These are phyloP conservation scores for Neogobius melanostomus DNA, from an alignment of 2,113 vertebrate genomes.

Conservation along the genomic window DNA sequence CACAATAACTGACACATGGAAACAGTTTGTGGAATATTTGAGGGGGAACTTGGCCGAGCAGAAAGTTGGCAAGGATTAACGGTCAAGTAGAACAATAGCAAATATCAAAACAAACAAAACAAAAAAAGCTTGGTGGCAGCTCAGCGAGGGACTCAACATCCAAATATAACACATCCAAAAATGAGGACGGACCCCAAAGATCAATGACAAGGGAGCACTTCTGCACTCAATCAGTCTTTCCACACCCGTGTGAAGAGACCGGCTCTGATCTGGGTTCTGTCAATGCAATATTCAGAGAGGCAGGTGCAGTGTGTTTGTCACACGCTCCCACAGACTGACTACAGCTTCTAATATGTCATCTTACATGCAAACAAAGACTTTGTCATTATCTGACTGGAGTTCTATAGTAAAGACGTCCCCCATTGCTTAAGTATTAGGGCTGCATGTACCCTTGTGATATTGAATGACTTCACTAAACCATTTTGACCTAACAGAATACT, in stretches of 20 bases:
- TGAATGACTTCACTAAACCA: no score
- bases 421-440: no score
- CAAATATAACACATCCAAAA: conserved; percentile 71
- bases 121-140: conserved; percentile 33
- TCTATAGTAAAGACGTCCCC: neutral
- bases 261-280: conserved; percentile 54
- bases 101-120: conserved; percentile 37
- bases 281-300: conserved; percentile 33
- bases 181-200: conserved; percentile 51
- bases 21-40: neutral
- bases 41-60: neutral
- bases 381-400: neutral
- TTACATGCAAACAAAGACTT: neutral
- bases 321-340: conserved; percentile 25
- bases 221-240: conserved; percentile 51
- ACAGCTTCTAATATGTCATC: conserved; percentile 22
- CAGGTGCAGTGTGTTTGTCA: conserved; percentile 46
- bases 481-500: no score
- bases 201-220: conserved; percentile 42
- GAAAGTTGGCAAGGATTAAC: neutral
- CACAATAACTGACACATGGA: conserved; percentile 14
- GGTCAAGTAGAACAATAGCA: conserved; percentile 59
- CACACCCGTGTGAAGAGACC: conserved; percentile 46
- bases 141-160: conserved; percentile 30
- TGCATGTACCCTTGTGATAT: no score